Evolutionary conservation across 2,888 invertebrate species (phyloP), one percentile per base, ranked within the genome.

Genomic region (Xylophagus ater): DNA sequence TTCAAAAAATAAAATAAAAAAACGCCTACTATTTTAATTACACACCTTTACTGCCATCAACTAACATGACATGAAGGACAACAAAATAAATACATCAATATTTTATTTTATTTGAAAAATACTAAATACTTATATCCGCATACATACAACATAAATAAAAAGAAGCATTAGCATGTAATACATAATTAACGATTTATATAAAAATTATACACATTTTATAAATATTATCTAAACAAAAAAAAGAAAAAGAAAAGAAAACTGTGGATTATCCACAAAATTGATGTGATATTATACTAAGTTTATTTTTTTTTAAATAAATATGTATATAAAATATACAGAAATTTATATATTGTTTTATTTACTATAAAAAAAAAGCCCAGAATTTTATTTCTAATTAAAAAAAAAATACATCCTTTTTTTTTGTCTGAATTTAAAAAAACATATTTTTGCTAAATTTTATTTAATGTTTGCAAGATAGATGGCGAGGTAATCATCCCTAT

Each of bases 191-290:
- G 15, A 18, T 15, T 9, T 17, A 32, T 10, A 12, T 33, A 21
- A 12, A 6, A 33, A 33, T 14, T 21, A 20, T 21, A 32, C 4
- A 34, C 4, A 21, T 13, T 14, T 34, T 21, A 32, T 15, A 14
- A 32, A 23, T 35, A n/a, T 14, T 28, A 26, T 25, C 12, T 17
- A 36, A 19, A 19, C 13, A 24, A 38, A 39, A 24, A 38, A 25
- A 15, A 15, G 7, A 37, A 26, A 28, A 23, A 31, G 19, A 34
- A 25, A 17, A 35, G 28, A 34, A 42, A 30, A 38, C 41, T 45
- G 45, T 42, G 42, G 42, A 42, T 39, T 42, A 42, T 39, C 42
- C 38, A 35, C 42, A 42, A 38, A 24, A 42, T 38, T 39, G 39
- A 42, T 42, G 42, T 42, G 42, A 45, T 45, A 45, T 43, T 33